Base-by-base conservation (phyloP, 2,888 invertebrate genomes). In the Mellilla xanthometata region DNA sequence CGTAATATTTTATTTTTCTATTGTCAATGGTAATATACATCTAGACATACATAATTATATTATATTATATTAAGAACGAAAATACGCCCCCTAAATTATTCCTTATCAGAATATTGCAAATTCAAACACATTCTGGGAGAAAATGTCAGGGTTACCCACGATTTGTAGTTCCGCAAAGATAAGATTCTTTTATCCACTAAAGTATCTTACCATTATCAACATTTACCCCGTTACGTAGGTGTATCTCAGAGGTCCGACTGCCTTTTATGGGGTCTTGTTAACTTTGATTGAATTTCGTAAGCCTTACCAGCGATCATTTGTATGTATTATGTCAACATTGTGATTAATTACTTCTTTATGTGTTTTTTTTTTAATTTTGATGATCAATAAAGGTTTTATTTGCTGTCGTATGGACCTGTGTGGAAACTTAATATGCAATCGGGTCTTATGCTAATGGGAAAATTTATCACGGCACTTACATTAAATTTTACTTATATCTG, bases 271-370 rank as follows among this genome's bases (percentile, higher is more conserved):
- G 39, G 31, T 53, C 67, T 65, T 62, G 70, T 73, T 75, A 67
- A 64, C 65, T 69, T 63, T 61, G 55, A 59, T 63, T 68, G 62
- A 60, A 65, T 77, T 72, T 72, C 66, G 63, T 61, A 71, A 75
- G 45, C 54, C 62, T 68, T 63, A 61, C 54, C 44, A 49, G 45
- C 40, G 58, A 64, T 62, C 56, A 74, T 76, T 73, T 65, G 60
- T 62, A 72, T 72, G 58, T 53, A 47, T 59, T 65, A 62, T 58
- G 63, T 66, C 61, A 60, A 60, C 52, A 54, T 32, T 53, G 33
- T 59, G 53, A 61, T 60, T 54, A 43, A 60, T 60, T 51, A 48
- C 38, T 13, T 1, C 32, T 31, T 39, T 55, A 52, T 62, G 52
- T 52, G 58, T 56, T 36, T 43, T 41, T 44, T 40, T 35, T 39